These are phyloP conservation scores for Chinchilla lanigera DNA, from an alignment of 2,113 vertebrate species.

Conservation along the genomic window DNA sequence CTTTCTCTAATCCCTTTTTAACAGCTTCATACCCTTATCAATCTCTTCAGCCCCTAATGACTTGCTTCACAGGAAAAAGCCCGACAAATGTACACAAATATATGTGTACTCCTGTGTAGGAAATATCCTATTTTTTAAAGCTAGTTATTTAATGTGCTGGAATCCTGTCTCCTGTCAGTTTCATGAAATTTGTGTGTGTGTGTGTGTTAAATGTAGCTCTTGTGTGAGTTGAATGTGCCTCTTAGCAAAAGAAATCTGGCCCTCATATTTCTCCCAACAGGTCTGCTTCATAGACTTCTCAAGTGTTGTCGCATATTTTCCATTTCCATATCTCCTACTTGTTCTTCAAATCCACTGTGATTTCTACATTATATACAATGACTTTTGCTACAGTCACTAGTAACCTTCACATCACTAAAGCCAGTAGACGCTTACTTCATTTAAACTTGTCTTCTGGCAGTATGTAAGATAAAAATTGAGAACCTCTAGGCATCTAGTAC, in stretches of 20 bases:
- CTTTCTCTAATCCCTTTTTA: background rate
- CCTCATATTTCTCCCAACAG: background rate
- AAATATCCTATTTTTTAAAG: background rate
- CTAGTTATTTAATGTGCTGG: background rate
- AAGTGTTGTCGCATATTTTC: background rate
- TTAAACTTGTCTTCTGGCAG: conserved; percentile 22
- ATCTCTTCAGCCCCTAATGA: background rate
- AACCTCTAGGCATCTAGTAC: background rate
- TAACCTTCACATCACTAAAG: conserved; percentile 10
- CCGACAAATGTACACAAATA: background rate
- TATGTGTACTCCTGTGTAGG: background rate
- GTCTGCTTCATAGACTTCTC: background rate
- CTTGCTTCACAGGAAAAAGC: background rate
- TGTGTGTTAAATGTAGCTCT: background rate
- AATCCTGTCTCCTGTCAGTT: background rate
- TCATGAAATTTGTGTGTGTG: background rate
- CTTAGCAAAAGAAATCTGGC: background rate
- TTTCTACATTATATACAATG: background rate
- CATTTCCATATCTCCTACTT: background rate
- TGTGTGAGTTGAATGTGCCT: background rate
- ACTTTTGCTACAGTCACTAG: background rate
- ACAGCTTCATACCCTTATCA: background rate
- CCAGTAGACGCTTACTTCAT: background rate
- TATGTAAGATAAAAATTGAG: conserved; percentile 28
- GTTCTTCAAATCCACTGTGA: background rate